A percentile compares a stretch with the other conserved stretches of the same genome.
phyloP scores from a whole-genome alignment of 2,888 invertebrate genomes.

The Caenorhabditis uteleia region DNA sequence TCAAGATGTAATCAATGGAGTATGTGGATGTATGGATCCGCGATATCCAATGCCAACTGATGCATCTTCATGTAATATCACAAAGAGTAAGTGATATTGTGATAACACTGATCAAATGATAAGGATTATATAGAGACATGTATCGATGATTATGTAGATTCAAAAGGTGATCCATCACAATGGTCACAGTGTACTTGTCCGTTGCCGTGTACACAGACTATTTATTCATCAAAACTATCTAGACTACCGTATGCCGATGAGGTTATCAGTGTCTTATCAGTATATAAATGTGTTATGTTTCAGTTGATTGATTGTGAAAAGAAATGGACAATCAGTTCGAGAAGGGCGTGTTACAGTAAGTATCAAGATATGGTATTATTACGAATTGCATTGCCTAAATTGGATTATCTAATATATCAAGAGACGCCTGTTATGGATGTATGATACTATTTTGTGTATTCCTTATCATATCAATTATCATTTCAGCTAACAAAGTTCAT shows the following conservation, averaged over 20 bases:
- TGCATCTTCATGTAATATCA: constrained; percentile 34
- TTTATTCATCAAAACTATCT: constrained; percentile 20
- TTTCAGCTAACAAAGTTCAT: constrained; percentile 46
- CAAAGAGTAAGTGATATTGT: constrained; percentile 23
- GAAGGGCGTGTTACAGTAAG: constrained; percentile 21
- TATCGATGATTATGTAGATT: constrained; percentile 25
- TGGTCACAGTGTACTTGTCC: constrained; percentile 40
- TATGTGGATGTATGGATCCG: constrained; percentile 56
- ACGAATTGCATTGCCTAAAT: constrained; percentile 16
- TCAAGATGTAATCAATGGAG: constrained; percentile 38
- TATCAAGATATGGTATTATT: constrained; percentile 29
- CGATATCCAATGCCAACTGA: constrained; percentile 45
- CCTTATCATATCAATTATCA: not conserved
- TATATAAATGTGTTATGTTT: too few species aligned
- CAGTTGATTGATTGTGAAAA: too few species aligned
- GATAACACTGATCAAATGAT: not conserved
- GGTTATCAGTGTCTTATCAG: too few species aligned
- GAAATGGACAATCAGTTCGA: not conserved
- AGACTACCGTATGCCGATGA: constrained; percentile 19
- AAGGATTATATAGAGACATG: constrained; percentile 32
- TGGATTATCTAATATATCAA: constrained; percentile 28
- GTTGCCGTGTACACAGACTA: constrained; percentile 27
- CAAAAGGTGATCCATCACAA: constrained; percentile 35
- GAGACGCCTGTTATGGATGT: constrained; percentile 42
- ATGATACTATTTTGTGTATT: not conserved